These are phyloP conservation scores for Brachionus rubens DNA, from an alignment of 1,140 invertebrate species.

Conservation along the genomic window DNA sequence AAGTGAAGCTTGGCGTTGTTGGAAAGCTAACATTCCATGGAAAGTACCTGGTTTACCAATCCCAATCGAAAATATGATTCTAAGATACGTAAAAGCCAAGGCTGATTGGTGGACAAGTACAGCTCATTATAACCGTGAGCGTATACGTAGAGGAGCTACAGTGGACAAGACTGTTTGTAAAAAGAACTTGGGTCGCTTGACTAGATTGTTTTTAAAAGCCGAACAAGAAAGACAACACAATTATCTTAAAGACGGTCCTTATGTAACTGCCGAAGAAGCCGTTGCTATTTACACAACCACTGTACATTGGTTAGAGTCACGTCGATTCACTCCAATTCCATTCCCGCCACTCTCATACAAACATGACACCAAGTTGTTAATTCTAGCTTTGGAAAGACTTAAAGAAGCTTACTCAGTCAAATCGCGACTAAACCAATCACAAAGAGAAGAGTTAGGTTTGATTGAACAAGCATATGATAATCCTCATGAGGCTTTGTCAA, in stretches of 20 bases:
- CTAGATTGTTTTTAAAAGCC: slow-evolving; percentile 91
- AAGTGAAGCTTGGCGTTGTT: slow-evolving; percentile 97
- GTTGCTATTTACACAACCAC: slow-evolving; percentile 99
- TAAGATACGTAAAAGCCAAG: slow-evolving; percentile 99
- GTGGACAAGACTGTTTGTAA: slow-evolving; percentile 98
- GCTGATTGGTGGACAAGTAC: slow-evolving; percentile 99
- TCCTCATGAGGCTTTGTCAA: slow-evolving; percentile 95
- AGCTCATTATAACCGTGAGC: slow-evolving; percentile 96
- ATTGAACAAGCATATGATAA: slow-evolving; percentile 99
- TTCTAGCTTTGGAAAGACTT: slow-evolving; percentile 88
- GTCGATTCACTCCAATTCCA: slow-evolving; percentile 95
- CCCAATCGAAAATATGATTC: slow-evolving; percentile 99
- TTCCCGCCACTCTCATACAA: slow-evolving; percentile 99
- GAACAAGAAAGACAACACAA: slow-evolving; percentile 99
- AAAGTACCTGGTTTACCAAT: slow-evolving; percentile 97
- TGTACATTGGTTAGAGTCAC: slow-evolving; percentile 96
- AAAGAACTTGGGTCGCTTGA: slow-evolving; percentile 94
- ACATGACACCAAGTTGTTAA: slow-evolving; percentile 96
- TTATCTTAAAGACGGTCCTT: slow-evolving; percentile 97
- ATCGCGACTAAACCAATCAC: slow-evolving; percentile 94
- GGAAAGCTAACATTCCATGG: slow-evolving; percentile 99
- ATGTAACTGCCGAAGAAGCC: slow-evolving; percentile 97
- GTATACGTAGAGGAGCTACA: slow-evolving; percentile 66
- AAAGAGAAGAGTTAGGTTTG: slow-evolving; percentile 92
- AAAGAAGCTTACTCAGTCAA: slow-evolving; percentile 99